These are phyloP conservation scores for Ptyas mucosa DNA, from an alignment of 2,113 vertebrate species.

Conservation along the genomic window DNA sequence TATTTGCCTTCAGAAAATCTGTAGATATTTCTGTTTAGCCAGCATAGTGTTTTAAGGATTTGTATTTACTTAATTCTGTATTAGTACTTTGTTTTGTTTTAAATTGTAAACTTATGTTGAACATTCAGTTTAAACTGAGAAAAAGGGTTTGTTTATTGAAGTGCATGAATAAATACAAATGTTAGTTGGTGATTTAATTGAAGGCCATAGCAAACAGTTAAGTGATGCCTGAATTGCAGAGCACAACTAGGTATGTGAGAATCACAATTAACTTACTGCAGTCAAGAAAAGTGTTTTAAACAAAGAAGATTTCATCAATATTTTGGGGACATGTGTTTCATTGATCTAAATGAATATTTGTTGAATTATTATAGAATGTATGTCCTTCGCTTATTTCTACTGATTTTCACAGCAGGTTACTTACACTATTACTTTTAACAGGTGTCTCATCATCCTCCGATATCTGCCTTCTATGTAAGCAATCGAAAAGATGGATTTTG, in stretches of 20 bases:
- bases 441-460: conserved; percentile 97
- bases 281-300: background rate
- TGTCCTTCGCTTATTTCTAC: background rate
- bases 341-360: background rate
- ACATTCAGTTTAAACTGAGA: background rate
- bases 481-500: conserved; percentile 99
- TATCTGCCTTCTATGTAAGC: conserved; percentile 97
- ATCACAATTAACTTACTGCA: background rate
- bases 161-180: background rate
- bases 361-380: background rate
- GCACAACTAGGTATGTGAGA: no score
- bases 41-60: background rate
- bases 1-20: background rate
- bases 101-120: background rate
- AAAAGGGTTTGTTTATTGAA: background rate
- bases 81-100: background rate
- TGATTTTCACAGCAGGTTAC: background rate
- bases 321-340: background rate
- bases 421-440: conserved; percentile 48
- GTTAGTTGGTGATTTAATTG: background rate
- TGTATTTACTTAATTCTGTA: background rate
- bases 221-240: background rate
- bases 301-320: background rate
- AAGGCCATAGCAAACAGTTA: background rate
- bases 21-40: background rate